Evolutionary conservation across 2,113 vertebrate genomes (phyloP).

Genomic region (Anhinga rufa): DNA sequence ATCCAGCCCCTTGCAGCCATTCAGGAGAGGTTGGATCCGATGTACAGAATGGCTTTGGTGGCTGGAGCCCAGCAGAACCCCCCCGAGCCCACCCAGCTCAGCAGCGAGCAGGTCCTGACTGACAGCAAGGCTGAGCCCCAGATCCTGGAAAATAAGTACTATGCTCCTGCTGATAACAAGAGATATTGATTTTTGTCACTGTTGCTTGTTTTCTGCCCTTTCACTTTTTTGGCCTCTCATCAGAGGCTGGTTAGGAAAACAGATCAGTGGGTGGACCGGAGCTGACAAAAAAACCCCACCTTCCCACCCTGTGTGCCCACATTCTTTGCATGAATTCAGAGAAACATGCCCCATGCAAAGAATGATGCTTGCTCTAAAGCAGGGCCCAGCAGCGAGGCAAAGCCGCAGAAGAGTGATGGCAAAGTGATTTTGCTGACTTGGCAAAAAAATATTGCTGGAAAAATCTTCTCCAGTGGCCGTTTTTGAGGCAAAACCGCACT

Average conservation of each 20-base stretch:
- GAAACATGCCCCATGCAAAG: background rate
- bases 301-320: background rate
- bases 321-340: fast-evolving
- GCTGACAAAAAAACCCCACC: background rate
- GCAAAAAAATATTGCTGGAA: background rate
- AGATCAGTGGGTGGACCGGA: background rate
- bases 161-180: background rate
- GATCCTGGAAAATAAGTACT: background rate
- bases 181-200: background rate
- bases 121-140: background rate
- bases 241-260: background rate
- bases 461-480: background rate
- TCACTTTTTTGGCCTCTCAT: conserved; percentile 13
- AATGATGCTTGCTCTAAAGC: background rate
- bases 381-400: background rate
- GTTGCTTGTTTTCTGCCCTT: background rate
- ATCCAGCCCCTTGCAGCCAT: no score
- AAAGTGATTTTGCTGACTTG: background rate
- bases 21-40: background rate
- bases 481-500: background rate
- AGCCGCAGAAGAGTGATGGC: fast-evolving
- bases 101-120: fast-evolving
- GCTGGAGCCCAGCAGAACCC: background rate
- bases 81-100: background rate
- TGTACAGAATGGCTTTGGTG: background rate